Conservation (phyloP, 2,888 invertebrate species). For the Monoplex corrugatus region DNA sequence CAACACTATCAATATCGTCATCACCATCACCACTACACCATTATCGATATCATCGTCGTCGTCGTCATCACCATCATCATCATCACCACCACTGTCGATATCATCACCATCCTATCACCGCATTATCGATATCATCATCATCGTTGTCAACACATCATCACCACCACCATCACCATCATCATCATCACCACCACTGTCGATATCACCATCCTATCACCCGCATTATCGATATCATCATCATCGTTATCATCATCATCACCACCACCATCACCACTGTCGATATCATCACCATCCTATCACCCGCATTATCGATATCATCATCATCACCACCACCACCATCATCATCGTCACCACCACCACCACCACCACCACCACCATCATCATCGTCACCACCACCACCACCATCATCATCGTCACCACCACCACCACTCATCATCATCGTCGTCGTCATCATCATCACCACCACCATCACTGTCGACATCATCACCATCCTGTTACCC, state of each 20-base stretch:
- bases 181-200: too few species aligned
- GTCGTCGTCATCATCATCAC: background rate
- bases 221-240: background rate
- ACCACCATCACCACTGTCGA: background rate
- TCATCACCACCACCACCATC: constrained; percentile 13
- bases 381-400: background rate
- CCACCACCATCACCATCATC: too few species aligned
- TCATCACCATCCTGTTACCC: too few species aligned
- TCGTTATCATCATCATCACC: background rate
- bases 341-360: background rate
- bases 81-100: too few species aligned
- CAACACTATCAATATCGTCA: too few species aligned
- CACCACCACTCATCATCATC: too few species aligned
- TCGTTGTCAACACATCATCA: background rate
- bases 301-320: constrained; percentile 1
- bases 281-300: too few species aligned
- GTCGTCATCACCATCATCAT: background rate
- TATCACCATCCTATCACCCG: too few species aligned
- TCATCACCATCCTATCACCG: too few species aligned
- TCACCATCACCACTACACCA: background rate
- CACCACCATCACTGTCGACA: too few species aligned
- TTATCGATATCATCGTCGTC: background rate
- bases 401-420: background rate
- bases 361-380: background rate
- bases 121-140: too few species aligned